Percentiles rank a stretch among this genome's conserved stretches.
Evolutionary conservation across 2,113 vertebrate species (phyloP).

Genomic region (Chloroceryle aenea): DNA sequence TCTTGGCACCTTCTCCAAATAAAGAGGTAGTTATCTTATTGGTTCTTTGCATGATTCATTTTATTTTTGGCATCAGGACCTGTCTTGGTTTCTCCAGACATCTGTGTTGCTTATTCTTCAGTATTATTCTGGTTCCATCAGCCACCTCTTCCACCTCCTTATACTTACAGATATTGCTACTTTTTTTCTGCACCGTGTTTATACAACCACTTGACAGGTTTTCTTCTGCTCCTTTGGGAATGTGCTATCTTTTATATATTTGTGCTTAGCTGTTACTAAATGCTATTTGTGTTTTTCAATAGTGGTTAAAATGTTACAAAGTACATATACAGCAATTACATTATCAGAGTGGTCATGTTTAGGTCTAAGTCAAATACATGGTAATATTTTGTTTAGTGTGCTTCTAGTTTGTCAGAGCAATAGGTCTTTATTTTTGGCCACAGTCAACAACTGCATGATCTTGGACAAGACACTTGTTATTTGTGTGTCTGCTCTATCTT

Average conservation of each 20-base stretch:
- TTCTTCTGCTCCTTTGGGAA: background rate
- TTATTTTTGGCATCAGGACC: background rate
- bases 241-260: background rate
- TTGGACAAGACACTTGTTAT: background rate
- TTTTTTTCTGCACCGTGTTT: background rate
- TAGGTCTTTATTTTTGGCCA: background rate
- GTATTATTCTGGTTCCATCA: background rate
- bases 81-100: background rate
- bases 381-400: background rate
- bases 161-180: background rate
- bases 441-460: background rate
- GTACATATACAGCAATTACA: background rate
- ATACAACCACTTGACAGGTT: background rate
- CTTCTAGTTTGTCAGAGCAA: background rate
- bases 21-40: background rate
- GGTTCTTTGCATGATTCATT: background rate
- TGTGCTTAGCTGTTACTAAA: background rate
- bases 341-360: background rate
- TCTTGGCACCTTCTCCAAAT: background rate
- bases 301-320: background rate
- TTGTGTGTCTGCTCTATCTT: background rate
- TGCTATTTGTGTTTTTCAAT: background rate
- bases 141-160: background rate
- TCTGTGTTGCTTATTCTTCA: background rate
- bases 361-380: background rate